These are phyloP conservation scores for Phortica magna DNA, from an alignment of 2,888 invertebrate species.

Conservation along the genomic window DNA sequence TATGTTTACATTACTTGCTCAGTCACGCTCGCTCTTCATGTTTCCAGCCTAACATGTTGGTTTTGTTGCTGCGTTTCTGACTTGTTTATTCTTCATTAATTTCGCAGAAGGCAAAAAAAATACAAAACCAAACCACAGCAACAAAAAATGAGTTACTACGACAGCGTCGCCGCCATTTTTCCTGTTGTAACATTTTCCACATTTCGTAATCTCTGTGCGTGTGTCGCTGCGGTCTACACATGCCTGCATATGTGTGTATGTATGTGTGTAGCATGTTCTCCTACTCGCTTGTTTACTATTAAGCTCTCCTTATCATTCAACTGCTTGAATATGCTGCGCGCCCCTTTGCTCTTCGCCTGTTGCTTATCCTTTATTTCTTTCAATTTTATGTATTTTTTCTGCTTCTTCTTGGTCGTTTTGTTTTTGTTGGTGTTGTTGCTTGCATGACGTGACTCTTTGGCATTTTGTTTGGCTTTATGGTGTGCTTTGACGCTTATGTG, in stretches of 20 bases:
- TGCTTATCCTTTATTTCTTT: background rate
- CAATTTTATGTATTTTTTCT: background rate
- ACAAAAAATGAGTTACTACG: background rate
- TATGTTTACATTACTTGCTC: background rate
- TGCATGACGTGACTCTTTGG: conserved; percentile 28
- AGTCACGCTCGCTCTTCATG: background rate
- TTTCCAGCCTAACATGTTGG: background rate
- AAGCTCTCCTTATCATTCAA: too few relatives aligned
- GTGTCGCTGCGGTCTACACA: background rate
- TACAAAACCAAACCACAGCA: too few relatives aligned
- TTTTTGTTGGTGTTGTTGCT: background rate
- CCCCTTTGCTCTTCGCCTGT: background rate
- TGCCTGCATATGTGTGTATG: background rate
- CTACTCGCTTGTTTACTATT: background rate
- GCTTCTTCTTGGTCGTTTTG: background rate
- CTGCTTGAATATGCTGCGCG: background rate
- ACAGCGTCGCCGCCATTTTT: background rate
- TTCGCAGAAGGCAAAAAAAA: background rate
- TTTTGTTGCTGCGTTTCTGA: conserved; percentile 7
- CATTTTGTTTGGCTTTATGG: conserved; percentile 26
- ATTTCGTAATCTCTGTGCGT: conserved; percentile 21
- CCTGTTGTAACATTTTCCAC: background rate
- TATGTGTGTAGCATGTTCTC: background rate
- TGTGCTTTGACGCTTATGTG: background rate
- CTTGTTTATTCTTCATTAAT: background rate